These are phyloP conservation scores for Metridium senile DNA, from an alignment of 92 coral and sea anemone species.

Conservation along the genomic window DNA sequence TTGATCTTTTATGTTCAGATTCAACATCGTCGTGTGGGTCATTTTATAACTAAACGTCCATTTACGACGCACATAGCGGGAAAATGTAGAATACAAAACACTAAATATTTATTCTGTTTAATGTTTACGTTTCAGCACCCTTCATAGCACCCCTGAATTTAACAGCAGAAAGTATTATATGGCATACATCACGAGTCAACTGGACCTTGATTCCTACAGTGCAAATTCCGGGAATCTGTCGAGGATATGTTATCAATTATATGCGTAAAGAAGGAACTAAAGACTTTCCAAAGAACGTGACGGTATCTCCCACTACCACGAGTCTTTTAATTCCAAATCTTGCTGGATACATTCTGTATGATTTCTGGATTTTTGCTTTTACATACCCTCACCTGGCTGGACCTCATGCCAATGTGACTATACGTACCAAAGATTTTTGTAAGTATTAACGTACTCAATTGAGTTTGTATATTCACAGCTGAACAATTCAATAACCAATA, in stretches of 20 bases:
- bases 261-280: slow-evolving; percentile 33
- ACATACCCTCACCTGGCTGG: slow-evolving; percentile 23
- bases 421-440: slow-evolving; percentile 35
- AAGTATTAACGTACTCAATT: not conserved
- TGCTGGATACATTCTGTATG: slow-evolving; percentile 33
- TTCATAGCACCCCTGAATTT: slow-evolving; percentile 14
- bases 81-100: too few species aligned
- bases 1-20: too few species aligned
- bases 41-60: too few species aligned
- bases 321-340: slow-evolving; percentile 12
- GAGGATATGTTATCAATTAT: slow-evolving; percentile 58
- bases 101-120: too few species aligned
- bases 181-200: slow-evolving; percentile 32
- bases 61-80: too few species aligned
- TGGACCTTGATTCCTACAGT: slow-evolving; percentile 32
- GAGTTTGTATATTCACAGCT: too few species aligned
- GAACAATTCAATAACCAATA: too few species aligned
- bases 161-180: slow-evolving; percentile 19
- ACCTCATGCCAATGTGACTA: slow-evolving; percentile 7
- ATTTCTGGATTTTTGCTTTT: slow-evolving; percentile 26
- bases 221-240: slow-evolving; percentile 53
- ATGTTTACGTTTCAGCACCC: slow-evolving; percentile 32
- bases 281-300: slow-evolving; percentile 15
- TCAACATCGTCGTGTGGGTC: too few species aligned
- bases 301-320: slow-evolving; percentile 2